phyloP scores from a whole-genome alignment of 2,113 vertebrate genomes.

The Microcebus jonahi region DNA sequence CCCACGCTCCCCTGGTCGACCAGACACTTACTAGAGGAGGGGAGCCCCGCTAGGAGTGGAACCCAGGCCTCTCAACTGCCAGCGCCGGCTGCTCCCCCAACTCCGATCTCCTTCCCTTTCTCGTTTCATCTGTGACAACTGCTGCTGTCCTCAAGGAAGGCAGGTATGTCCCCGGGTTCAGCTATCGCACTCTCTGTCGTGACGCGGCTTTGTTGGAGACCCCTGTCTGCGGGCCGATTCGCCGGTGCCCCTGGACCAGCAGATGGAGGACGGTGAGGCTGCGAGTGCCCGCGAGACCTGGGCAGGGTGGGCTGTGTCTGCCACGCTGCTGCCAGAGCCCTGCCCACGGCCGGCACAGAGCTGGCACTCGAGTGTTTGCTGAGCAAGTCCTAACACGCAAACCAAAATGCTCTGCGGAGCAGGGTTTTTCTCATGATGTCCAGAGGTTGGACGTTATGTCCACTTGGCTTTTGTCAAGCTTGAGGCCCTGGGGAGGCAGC shows the following conservation, averaged over 20 bases:
- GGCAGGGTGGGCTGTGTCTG: not conserved
- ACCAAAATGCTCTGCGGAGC: not conserved
- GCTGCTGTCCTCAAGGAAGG: not conserved
- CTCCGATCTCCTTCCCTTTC: not conserved
- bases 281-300: accelerated
- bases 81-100: not conserved
- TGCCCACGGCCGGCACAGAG: not conserved
- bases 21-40: not conserved
- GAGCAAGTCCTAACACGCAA: not conserved
- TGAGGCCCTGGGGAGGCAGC: not conserved
- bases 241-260: not conserved
- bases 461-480: not conserved
- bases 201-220: not conserved
- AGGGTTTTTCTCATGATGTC: not conserved
- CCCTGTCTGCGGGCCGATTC: not conserved
- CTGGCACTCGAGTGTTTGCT: not conserved
- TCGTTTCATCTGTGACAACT: not conserved
- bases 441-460: not conserved
- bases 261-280: not conserved
- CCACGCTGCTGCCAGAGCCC: not conserved
- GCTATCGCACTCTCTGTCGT: accelerated
- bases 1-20: not conserved
- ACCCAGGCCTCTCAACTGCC: not conserved
- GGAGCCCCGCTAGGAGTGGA: not conserved
- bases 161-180: not conserved